Base-by-base conservation (phyloP, 2,113 vertebrate species). In the Noctilio leporinus region DNA sequence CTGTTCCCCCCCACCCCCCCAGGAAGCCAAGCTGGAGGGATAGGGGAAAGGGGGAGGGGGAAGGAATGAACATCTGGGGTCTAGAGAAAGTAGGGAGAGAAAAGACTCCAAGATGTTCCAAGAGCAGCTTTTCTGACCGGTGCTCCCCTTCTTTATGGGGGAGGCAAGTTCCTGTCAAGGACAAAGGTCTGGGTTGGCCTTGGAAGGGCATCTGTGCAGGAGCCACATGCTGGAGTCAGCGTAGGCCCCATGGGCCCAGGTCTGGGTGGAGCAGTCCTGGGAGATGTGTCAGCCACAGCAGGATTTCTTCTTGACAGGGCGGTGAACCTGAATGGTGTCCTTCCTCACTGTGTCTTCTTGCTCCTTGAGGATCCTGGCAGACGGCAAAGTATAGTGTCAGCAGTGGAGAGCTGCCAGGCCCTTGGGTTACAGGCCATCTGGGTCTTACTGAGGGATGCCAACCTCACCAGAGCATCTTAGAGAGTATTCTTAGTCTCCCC, bases 331-430 rank as follows among this genome's bases (percentile, higher is more conserved):
- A 82, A 99, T 69, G 0, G 98, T 99, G 67, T 98, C 98, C 72
- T 99, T 98, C 96, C 98, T 99, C 81, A 98, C 98, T 70, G 96
- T 98, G 97, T 99, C 99, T 97, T 99, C 99, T 10, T 98, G 99
- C 85, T 99, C 98, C 97, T 99, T 99, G 95, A 99, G 97, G 96
- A 98, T 97, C 97, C 99, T 99, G 69, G 10, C 57, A 94, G 89
- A 73, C 40, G 62, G 12, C 12, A 45, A 89, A 22, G 72, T 12
- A 33, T 0, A 26, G 22, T 17, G n/a, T 95, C 24, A 86, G 35
- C 4, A 9, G 17, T 15, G 12, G 49, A 81, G 47, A 43, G 64
- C 38, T 43, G 38, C n/a, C 2, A 28, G 47, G 40, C 17, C 57
- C 43, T 70, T 6, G 9, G 14, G 15, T 62, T 17, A 28, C 2